Conservation (phyloP, 2,888 invertebrate genomes). For the Latrodectus elegans region DNA sequence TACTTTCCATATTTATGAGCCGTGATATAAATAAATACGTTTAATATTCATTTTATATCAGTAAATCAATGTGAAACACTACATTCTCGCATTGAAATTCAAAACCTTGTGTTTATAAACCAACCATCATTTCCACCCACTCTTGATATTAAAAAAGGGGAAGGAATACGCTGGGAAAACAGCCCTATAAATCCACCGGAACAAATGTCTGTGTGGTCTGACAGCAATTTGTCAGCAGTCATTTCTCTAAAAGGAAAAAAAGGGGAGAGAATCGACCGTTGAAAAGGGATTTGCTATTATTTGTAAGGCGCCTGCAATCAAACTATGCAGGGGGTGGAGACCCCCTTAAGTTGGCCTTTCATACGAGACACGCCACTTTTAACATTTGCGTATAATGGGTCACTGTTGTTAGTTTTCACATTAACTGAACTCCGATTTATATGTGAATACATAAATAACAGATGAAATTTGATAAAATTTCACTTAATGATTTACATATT, state of each 20-base stretch:
- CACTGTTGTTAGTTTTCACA: too few relatives aligned
- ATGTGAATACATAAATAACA: too few relatives aligned
- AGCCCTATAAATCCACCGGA: constrained; percentile 17
- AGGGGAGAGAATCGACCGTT: constrained; percentile 22
- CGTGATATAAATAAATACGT: too few relatives aligned
- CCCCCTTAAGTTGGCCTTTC: constrained; percentile 8
- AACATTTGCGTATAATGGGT: neutral
- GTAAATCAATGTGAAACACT: too few relatives aligned
- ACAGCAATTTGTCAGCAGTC: constrained; percentile 60
- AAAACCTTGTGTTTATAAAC: neutral
- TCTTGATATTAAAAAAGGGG: neutral
- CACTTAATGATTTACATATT: too few relatives aligned
- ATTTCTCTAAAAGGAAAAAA: neutral
- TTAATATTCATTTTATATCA: too few relatives aligned
- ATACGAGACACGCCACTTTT: constrained; percentile 3
- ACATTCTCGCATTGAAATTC: neutral
- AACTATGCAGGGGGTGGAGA: neutral
- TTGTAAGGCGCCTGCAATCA: constrained; percentile 19
- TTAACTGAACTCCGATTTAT: too few relatives aligned
- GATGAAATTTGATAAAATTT: too few relatives aligned
- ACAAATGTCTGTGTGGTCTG: constrained; percentile 21
- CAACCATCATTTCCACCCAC: neutral
- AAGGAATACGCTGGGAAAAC: neutral
- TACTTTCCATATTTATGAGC: too few relatives aligned
- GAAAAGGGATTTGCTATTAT: constrained; percentile 21